Percentiles rank a stretch among this genome's conserved stretches.
These are phyloP conservation scores for Archegozetes longisetosus DNA, from an alignment of 1,140 invertebrate species.

Conservation along the genomic window DNA sequence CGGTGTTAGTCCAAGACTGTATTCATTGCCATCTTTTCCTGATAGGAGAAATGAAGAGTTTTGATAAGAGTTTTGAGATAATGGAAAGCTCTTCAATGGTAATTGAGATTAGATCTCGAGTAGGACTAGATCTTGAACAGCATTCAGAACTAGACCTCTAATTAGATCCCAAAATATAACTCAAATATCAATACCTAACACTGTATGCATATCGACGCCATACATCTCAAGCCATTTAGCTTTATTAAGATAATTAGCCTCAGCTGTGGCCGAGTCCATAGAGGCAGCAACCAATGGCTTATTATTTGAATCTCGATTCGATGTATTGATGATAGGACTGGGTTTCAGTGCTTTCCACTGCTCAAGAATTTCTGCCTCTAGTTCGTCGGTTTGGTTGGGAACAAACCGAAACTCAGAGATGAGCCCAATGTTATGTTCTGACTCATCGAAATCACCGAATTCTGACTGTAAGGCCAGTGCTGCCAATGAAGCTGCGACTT, in stretches of 20 bases:
- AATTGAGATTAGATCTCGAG: too few species aligned
- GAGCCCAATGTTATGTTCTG: slow-evolving; percentile 72
- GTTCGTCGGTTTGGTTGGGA: slow-evolving; percentile 74
- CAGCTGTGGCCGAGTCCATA: slow-evolving; percentile 42
- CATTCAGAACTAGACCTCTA: too few species aligned
- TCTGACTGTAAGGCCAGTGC: slow-evolving; percentile 93
- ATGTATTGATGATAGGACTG: slow-evolving; percentile 27
- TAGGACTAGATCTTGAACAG: too few species aligned
- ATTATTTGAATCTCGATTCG: neutral
- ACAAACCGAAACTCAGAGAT: slow-evolving; percentile 94
- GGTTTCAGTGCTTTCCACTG: slow-evolving; percentile 56
- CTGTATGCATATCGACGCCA: slow-evolving; percentile 60
- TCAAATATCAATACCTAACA: slow-evolving; percentile 43
- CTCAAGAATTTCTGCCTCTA: slow-evolving; percentile 73
- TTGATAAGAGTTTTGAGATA: too few species aligned
- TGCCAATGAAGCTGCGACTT: slow-evolving; percentile 75
- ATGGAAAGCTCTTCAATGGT: too few species aligned
- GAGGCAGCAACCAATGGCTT: slow-evolving; percentile 1
- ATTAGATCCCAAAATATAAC: too few species aligned
- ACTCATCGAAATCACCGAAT: slow-evolving; percentile 85
- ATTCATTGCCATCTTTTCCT: slow-evolving; percentile 93
- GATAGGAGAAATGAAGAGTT: slow-evolving; percentile 33
- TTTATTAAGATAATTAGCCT: slow-evolving; percentile 57
- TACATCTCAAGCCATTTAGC: slow-evolving; percentile 70
- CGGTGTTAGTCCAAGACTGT: slow-evolving; percentile 89